Evolutionary conservation across 2,888 invertebrate species (phyloP).

Genomic region (Dicyrtomina minuta): DNA sequence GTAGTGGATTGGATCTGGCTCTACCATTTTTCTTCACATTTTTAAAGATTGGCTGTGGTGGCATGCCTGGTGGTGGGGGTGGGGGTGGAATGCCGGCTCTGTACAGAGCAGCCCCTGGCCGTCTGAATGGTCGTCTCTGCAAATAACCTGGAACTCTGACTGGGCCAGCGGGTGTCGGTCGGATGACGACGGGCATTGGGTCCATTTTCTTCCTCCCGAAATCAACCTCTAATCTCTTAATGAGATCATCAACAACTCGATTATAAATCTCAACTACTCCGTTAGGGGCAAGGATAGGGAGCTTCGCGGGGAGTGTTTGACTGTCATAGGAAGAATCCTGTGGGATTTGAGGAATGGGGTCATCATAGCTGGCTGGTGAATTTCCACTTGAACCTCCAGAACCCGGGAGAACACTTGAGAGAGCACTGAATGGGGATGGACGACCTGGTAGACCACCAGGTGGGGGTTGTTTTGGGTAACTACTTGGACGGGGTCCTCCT

Average conservation of each 20-base stretch:
- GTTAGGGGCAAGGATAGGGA: conserved; percentile 53
- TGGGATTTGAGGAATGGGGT: conserved; percentile 50
- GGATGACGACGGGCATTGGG: conserved; percentile 52
- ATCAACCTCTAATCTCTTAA: conserved; percentile 46
- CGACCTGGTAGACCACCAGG: conserved; percentile 8
- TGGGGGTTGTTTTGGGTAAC: conserved; percentile 28
- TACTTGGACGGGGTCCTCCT: conserved; percentile 27
- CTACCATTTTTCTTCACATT: conserved; percentile 34
- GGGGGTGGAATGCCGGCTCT: conserved; percentile 36
- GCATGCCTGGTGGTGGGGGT: background rate
- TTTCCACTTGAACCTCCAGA: background rate
- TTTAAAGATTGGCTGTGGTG: background rate
- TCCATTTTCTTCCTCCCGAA: conserved; percentile 48
- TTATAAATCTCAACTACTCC: conserved; percentile 53
- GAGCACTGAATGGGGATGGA: conserved; percentile 38
- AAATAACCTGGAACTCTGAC: conserved; percentile 52
- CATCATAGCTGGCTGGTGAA: conserved; percentile 42
- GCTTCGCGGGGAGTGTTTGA: conserved; percentile 49
- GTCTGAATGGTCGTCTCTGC: conserved; percentile 50
- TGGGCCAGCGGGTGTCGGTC: conserved; percentile 52
- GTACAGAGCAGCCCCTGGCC: conserved; percentile 52
- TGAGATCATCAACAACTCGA: conserved; percentile 52
- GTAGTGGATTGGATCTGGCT: conserved; percentile 12
- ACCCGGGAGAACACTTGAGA: conserved; percentile 24
- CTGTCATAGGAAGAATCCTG: conserved; percentile 48